Evolutionary conservation across 2,797 vertebrate species (phyloP), one percentile per base, ranked within the genome.

Genomic region (Siniperca scherzeri): DNA sequence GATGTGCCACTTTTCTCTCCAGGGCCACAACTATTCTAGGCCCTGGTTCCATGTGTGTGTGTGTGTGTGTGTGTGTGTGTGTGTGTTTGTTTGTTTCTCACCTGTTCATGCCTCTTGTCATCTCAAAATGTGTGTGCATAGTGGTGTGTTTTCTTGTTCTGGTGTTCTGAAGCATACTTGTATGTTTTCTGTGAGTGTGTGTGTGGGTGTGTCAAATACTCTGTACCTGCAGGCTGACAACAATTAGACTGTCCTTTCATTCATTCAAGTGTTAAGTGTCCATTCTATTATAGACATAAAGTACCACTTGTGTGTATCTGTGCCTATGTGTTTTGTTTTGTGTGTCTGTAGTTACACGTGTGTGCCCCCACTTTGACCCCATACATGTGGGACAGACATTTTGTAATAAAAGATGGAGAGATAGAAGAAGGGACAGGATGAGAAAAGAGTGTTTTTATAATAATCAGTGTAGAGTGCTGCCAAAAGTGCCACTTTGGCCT

Each of bases 1-100:
- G 85, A 90, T 79, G 83, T 72, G 65, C 30, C 74, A 80, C 80
- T 87, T 52, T 61, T 74, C 68, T 84, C 85, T 87, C 44, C 17
- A 21, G 84, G 80, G 77, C 66, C 14, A 7, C 65, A n/a, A 74
- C 79, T 86, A 79, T 87, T 89, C 74, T 78, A 2, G 27, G 71
- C 72, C 46, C 40, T 67, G 42, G 13, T 14, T 80, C 44, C 11
- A 11, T 70, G 44, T 70, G 56, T 68, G 53, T 50, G 22, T 65
- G 30, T 33, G 53, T 77, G 55, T 52, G 14, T 64, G 25, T 68
- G n/a, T 55, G 50, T 52, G 52, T 56, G 72, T 40, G 17, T 16
- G 57, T 40, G 64, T 60, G 72, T 65, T 21, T 70, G 61, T 82
- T 70, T 70, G 22, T 79, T 81, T 81, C 25, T 66, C 33, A 72